These are phyloP conservation scores for Semnornis frantzii DNA, from an alignment of 2,113 vertebrate species.

Conservation along the genomic window DNA sequence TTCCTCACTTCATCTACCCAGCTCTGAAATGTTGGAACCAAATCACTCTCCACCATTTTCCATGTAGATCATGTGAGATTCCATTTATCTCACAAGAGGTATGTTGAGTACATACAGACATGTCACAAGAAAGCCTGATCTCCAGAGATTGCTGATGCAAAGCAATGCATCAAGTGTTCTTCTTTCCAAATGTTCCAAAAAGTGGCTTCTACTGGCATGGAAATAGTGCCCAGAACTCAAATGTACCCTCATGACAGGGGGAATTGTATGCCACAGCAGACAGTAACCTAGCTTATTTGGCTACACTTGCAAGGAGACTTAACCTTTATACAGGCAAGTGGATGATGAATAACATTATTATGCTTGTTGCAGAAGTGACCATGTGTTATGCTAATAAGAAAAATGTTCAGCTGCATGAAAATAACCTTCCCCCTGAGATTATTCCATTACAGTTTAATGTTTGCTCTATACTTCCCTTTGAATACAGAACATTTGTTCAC, in stretches of 20 bases:
- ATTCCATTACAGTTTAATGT: constrained; percentile 42
- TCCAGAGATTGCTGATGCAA: background rate
- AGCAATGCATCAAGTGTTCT: background rate
- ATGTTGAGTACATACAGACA: background rate
- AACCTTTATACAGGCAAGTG: constrained; percentile 5
- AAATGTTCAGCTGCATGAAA: constrained; percentile 9
- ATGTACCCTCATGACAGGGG: background rate
- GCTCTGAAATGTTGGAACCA: background rate
- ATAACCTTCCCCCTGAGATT: constrained; percentile 23
- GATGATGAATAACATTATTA: constrained; percentile 32
- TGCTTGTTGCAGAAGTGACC: constrained; percentile 7
- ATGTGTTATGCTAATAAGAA: constrained; percentile 26
- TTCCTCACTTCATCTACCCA: background rate
- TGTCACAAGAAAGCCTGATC: background rate
- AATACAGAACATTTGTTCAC: constrained; percentile 21
- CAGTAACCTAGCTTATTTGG: background rate
- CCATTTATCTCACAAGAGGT: background rate
- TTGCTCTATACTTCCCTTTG: constrained; percentile 7
- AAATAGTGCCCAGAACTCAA: background rate
- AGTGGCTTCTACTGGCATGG: background rate
- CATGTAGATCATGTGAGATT: background rate
- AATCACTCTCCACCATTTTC: background rate
- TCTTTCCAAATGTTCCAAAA: background rate
- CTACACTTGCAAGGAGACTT: background rate
- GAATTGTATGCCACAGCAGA: background rate